phyloP scores from a whole-genome alignment of 2,888 invertebrate species.

The Drosophila nr. fundita region DNA sequence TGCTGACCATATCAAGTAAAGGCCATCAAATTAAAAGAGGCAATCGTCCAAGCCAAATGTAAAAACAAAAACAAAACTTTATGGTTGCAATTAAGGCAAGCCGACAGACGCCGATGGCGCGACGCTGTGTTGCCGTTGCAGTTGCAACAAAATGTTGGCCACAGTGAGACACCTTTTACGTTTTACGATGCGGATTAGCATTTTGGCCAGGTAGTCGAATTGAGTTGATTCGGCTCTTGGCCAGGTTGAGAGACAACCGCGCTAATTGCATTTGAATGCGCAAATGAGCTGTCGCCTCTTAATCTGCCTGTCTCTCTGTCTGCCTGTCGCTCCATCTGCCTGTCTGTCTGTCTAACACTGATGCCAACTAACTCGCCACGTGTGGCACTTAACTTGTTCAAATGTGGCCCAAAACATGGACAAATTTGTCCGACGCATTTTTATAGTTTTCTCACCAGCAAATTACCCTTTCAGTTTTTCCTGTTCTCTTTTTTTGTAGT shows the following conservation, averaged over 20 bases:
- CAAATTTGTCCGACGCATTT: conserved; percentile 10
- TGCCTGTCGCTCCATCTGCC: neutral
- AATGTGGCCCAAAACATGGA: conserved; percentile 14
- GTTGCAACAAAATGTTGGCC: conserved; percentile 24
- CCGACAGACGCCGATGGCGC: neutral
- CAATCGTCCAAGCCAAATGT: conserved; percentile 1
- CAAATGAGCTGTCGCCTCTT: conserved; percentile 44
- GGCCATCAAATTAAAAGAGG: neutral
- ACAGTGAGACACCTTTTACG: conserved; percentile 18
- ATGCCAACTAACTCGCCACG: conserved; percentile 39
- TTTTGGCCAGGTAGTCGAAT: conserved; percentile 30
- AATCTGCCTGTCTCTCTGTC: neutral
- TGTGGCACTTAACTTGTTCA: conserved; percentile 53
- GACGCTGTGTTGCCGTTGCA: conserved; percentile 4
- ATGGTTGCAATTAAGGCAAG: conserved; percentile 46
- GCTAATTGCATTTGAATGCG: conserved; percentile 64
- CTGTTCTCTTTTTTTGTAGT: neutral
- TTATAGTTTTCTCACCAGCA: conserved; percentile 1
- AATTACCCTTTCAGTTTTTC: conserved; percentile 11
- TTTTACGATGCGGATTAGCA: conserved; percentile 44
- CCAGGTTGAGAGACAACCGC: conserved; percentile 11
- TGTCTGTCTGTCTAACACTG: neutral
- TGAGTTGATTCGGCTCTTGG: neutral
- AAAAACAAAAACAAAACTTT: conserved; percentile 10
- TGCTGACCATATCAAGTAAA: conserved; percentile 12